Evolutionary conservation across 2,113 vertebrate genomes (phyloP), one percentile per base, ranked within the genome.

Genomic region (Mastomys natalensis): DNA sequence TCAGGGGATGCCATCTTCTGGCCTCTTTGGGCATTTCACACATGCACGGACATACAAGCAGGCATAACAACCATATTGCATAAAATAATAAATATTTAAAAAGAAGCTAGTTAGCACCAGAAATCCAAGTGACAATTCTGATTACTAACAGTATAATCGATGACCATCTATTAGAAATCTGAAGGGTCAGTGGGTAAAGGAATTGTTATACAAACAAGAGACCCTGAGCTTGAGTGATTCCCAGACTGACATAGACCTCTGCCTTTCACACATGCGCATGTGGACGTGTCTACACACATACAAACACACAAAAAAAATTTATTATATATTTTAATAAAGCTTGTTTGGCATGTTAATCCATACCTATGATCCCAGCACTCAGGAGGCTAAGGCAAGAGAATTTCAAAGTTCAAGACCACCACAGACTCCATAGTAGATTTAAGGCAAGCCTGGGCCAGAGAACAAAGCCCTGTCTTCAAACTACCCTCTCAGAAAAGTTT

Each of bases 51-150:
- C 34, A 37, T 55, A 55, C 31, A 37, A 2, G 17, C 34, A 80
- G 48, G 51, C 51, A 55, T 37, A 55, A 55, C 17, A 81, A 37
- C 9, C 78, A 55, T n/a, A 81, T 26, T 17, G 51, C 48, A 78
- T 37, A 16, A 70, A n/a, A 72, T 53, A n/a, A 80, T 22, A 81
- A n/a, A 55, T 81, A 81, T 80, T 53, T 80, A 37, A 37, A 53
- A 55, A 53, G 31, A 80, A 81, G 53, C 4, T 96, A 70, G 92
- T 80, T 80, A 88, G 48, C 91, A 92, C 43, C 64, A 90, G 93
- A 94, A 78, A 40, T 58, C 73, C 68, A 93, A 89, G 37, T 37
- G 87, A 51, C 40, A 84, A 13, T 62, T 80, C 22, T 84, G 22
- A 40, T 55, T 6, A 22, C 43, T 92, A 93, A 22, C 24, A 64